Percentiles rank a stretch among this genome's conserved stretches.
These are phyloP conservation scores for Pteromalus puparum DNA, from an alignment of 1,140 invertebrate species.

Conservation along the genomic window DNA sequence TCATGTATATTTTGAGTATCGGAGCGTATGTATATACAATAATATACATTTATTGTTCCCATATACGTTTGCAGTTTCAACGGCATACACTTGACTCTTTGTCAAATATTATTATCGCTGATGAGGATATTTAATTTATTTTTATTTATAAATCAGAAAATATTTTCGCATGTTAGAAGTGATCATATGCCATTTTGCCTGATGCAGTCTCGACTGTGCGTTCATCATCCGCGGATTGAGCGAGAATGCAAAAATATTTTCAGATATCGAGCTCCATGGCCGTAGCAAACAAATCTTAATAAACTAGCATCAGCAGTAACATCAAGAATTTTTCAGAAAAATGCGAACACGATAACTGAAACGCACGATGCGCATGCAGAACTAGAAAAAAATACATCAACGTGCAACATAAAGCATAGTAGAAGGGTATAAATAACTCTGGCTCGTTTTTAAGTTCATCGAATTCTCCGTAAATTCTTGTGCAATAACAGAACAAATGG, in stretches of 20 bases:
- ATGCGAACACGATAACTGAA: constrained; percentile 7
- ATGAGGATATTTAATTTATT: background rate
- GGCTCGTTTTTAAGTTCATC: background rate
- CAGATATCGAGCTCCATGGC: background rate
- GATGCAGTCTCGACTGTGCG: background rate
- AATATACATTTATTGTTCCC: background rate
- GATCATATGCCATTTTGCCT: background rate
- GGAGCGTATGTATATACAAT: too few species aligned
- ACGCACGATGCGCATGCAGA: constrained; percentile 35
- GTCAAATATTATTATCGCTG: background rate
- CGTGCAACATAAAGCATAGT: constrained; percentile 1
- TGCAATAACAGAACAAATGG: background rate
- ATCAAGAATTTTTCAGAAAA: background rate
- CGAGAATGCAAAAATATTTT: constrained; percentile 29
- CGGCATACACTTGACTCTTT: background rate
- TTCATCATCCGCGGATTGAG: background rate
- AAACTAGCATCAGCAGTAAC: constrained; percentile 29
- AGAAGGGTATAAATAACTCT: background rate
- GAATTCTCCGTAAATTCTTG: constrained; percentile 13
- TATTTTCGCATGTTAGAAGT: background rate
- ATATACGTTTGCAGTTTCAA: background rate
- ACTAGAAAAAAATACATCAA: constrained; percentile 7
- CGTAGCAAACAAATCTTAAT: constrained; percentile 30
- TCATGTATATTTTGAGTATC: background rate
- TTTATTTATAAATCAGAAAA: constrained; percentile 10